Base-by-base conservation (phyloP, 2,888 invertebrate species). In the Antheraea assamensis region DNA sequence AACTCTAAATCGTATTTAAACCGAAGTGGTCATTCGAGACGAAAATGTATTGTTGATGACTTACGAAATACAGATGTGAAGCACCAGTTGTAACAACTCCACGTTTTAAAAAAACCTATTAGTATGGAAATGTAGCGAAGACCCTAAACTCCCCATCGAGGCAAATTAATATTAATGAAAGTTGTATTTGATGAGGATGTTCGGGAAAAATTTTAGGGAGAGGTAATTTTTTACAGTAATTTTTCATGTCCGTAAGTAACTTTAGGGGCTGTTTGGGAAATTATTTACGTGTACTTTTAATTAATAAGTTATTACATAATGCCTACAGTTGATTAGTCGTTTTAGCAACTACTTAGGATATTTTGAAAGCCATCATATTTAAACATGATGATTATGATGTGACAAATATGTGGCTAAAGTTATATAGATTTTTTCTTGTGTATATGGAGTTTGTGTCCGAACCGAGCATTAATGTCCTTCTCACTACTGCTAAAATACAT, bases 91-190 rank as follows among this genome's bases (percentile, higher is more conserved):
- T 27, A 64, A 64, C 30, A 27, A 64, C 17, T 30, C 17, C 17
- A 30, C 61, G 4, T 30, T 64, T 27, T 30, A 64, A 64, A 55
- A 58, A 64, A 27, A 64, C 61, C 61, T 30, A 64, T 64, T 64
- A 64, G 61, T 30, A 64, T 64, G 27, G 68, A 31, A 68, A 68
- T 68, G 35, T 68, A 35, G n/a, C 66, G n/a, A 68, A n/a, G 19
- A 35, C 21, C 68, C 8, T 35, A 68, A n/a, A 31, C 68, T 68
- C 68, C 61, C 35, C 68, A 68, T 68, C 68, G 68, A 35, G 35
- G 21, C 31, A 68, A 35, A 68, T 68, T 68, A 68, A 68, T 68
- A 68, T 68, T 68, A 68, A 68, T 68, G 68, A 68, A 68, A 68
- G 68, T 68, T 68, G 35, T 35, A 68, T 35, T 68, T 68, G 68